phyloP scores from a whole-genome alignment of 2,888 invertebrate genomes.

The Alviniconcha strummeri region DNA sequence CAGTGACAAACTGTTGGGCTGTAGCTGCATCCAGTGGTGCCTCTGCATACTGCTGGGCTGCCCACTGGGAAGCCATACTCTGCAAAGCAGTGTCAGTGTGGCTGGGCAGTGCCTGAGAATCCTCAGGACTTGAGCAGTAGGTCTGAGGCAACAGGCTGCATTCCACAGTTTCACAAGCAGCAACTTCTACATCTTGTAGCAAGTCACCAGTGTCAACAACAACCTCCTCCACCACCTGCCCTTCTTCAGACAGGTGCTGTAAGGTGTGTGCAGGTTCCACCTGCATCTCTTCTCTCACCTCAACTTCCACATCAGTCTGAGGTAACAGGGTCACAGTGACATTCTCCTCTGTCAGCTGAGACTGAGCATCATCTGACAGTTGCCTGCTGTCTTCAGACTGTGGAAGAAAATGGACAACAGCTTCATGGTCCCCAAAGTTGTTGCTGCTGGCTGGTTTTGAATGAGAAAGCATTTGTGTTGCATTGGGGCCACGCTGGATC shows the following conservation, averaged over 20 bases:
- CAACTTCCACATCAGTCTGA: background rate
- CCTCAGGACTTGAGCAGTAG: constrained; percentile 18
- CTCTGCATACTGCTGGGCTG: constrained; percentile 5
- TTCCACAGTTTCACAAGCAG: constrained; percentile 32
- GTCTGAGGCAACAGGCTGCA: constrained; percentile 33
- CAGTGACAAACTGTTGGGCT: constrained; percentile 8
- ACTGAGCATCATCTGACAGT: background rate
- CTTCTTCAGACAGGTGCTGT: background rate
- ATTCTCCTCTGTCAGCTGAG: background rate
- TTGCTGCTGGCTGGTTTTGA: background rate
- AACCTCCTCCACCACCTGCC: constrained; percentile 20
- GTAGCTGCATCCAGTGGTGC: constrained; percentile 4
- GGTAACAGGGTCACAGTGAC: background rate
- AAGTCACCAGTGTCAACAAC: constrained; percentile 23
- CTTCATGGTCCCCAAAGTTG: constrained; percentile 5
- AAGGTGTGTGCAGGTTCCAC: background rate
- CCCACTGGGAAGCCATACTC: constrained; percentile 22
- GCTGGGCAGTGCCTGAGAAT: background rate
- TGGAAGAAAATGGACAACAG: constrained; percentile 34
- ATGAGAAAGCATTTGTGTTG: background rate
- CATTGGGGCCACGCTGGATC: constrained; percentile 34
- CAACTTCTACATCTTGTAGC: constrained; percentile 32
- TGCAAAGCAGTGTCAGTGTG: background rate
- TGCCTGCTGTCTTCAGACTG: constrained; percentile 24
- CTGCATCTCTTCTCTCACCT: too few species aligned